Conservation (phyloP, 2,888 invertebrate genomes). For the Thyatira batis region DNA sequence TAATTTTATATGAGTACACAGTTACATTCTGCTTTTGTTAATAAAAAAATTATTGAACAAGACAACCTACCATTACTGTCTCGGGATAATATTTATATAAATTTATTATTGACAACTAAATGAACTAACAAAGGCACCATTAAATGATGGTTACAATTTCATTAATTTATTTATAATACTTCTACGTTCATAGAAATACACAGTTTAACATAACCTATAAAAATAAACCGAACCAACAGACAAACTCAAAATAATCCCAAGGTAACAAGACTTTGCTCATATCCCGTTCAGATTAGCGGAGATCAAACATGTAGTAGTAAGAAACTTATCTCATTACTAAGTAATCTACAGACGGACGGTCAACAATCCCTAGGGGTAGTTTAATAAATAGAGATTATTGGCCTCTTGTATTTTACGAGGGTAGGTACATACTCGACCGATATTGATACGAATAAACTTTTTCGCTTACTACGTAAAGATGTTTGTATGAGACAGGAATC, state of each 20-base stretch:
- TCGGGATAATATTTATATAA: too few species aligned
- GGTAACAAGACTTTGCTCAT: constrained; percentile 3
- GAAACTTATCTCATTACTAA: constrained; percentile 74
- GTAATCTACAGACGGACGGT: constrained; percentile 57
- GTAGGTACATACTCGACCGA: constrained; percentile 13
- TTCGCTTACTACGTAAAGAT: constrained; percentile 25
- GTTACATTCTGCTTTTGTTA: too few species aligned
- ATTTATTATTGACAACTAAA: too few species aligned
- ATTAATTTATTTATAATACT: too few species aligned
- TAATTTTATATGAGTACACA: not conserved
- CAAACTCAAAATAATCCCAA: not conserved
- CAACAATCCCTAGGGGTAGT: constrained; percentile 37
- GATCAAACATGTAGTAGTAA: constrained; percentile 51
- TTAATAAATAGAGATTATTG: constrained; percentile 69
- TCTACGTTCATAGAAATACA: too few species aligned
- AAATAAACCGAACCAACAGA: not conserved
- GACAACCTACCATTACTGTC: too few species aligned
- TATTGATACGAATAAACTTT: constrained; percentile 25
- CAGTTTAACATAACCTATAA: not conserved
- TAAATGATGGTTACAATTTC: too few species aligned
- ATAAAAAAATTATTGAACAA: too few species aligned
- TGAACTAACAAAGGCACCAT: too few species aligned
- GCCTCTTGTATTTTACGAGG: constrained; percentile 48
- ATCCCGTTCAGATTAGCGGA: constrained; percentile 46
- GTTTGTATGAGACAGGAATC: constrained; percentile 22